A percentile compares a stretch with the other conserved stretches of the same genome.
Evolutionary conservation across 1,140 invertebrate genomes (phyloP).

Genomic region (Aphaenogaster floridana): DNA sequence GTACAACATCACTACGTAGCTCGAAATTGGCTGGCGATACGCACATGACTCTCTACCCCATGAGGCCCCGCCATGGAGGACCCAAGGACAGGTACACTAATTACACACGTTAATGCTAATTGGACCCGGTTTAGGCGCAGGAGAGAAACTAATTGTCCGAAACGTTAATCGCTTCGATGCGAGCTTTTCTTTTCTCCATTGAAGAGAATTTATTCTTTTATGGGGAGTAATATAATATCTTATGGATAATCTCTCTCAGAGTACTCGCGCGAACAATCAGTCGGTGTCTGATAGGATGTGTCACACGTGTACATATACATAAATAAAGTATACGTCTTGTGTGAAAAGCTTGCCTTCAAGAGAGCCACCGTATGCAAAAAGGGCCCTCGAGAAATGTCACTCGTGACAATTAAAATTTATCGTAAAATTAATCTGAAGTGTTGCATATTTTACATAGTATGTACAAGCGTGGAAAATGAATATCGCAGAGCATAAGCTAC

Average conservation of each 20-base stretch:
- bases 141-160: background rate
- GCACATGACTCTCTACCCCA: slow-evolving; percentile 66
- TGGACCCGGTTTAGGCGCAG: background rate
- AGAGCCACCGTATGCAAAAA: slow-evolving; percentile 67
- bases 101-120: slow-evolving; percentile 65
- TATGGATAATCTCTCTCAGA: background rate
- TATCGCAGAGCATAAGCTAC: background rate
- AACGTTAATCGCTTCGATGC: background rate
- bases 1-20: slow-evolving; percentile 49
- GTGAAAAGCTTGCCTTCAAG: slow-evolving; percentile 41
- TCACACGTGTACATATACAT: slow-evolving; percentile 38
- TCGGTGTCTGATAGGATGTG: slow-evolving; percentile 17
- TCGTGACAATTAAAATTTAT: slow-evolving; percentile 33
- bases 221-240: slow-evolving; percentile 3
- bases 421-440: background rate
- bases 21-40: slow-evolving; percentile 64
- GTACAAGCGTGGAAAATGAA: background rate
- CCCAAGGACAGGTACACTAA: slow-evolving; percentile 82
- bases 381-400: slow-evolving; percentile 40
- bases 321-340: slow-evolving; percentile 16
- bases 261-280: background rate
- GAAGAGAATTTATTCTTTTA: background rate
- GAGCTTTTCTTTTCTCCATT: background rate
- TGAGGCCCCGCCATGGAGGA: slow-evolving; percentile 76
- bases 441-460: background rate